phyloP scores from a whole-genome alignment of 2,113 vertebrate genomes.

The Xiphophorus hellerii region DNA sequence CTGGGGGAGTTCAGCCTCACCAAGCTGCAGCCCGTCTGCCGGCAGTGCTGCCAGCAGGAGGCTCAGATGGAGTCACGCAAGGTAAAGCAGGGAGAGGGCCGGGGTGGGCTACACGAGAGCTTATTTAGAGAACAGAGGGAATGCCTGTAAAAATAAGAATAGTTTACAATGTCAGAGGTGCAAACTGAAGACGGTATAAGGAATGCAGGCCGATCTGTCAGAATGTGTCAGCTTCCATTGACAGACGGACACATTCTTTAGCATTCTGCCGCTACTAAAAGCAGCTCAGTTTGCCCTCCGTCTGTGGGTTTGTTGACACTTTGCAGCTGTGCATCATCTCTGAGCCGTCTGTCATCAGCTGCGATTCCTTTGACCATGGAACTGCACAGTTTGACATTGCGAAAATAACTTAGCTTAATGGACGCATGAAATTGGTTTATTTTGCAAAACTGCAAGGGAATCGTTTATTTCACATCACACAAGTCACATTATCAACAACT shows the following conservation, averaged over 20 bases:
- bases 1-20: constrained; percentile 92
- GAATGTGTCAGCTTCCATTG: constrained; percentile 7
- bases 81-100: constrained; percentile 74
- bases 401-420: too few relatives aligned
- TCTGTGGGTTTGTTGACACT: constrained; percentile 25
- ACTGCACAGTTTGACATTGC: too few relatives aligned
- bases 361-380: too few relatives aligned
- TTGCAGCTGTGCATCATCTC: constrained; percentile 39
- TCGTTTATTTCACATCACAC: too few relatives aligned
- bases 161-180: too few relatives aligned
- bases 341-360: constrained; percentile 4
- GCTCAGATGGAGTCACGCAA: constrained; percentile 91
- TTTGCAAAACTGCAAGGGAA: too few relatives aligned
- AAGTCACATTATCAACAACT: too few relatives aligned
- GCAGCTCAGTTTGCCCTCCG: constrained; percentile 4
- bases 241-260: constrained; percentile 14
- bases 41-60: constrained; percentile 96
- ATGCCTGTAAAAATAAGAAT: too few relatives aligned
- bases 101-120: too few relatives aligned
- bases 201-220: background rate
- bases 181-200: too few relatives aligned
- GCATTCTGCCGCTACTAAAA: constrained; percentile 22
- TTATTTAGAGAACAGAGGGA: background rate
- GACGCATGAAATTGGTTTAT: too few relatives aligned
- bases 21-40: constrained; percentile 87